Evolutionary conservation across 2,797 vertebrate genomes (phyloP).

Genomic region (Balearica regulorum): DNA sequence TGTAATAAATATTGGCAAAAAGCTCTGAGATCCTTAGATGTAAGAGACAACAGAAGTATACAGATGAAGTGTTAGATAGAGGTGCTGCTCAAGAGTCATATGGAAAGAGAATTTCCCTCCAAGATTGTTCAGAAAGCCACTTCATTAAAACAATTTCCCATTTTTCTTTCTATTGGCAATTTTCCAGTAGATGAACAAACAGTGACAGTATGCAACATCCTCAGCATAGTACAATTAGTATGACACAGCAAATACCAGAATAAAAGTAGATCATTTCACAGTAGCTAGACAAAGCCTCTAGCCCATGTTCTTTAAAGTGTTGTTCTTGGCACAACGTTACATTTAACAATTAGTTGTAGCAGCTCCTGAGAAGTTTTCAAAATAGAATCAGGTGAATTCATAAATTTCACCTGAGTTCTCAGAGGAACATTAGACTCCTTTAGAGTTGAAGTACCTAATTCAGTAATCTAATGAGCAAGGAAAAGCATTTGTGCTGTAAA

Average conservation of each 20-base stretch:
- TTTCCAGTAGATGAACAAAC: neutral
- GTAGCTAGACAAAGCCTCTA: neutral
- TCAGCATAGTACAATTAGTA: neutral
- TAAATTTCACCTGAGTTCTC: neutral
- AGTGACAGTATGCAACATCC: constrained; percentile 10
- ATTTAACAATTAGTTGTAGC: neutral
- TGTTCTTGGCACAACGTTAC: neutral
- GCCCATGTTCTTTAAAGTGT: neutral
- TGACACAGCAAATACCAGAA: neutral
- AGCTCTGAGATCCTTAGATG: neutral
- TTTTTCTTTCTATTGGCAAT: constrained; percentile 11
- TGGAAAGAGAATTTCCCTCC: neutral
- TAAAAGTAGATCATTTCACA: neutral
- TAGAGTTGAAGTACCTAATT: neutral
- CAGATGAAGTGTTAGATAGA: neutral
- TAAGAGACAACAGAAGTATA: neutral
- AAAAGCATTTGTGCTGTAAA: neutral
- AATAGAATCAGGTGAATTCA: neutral
- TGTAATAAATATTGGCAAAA: neutral
- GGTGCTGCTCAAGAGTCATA: neutral
- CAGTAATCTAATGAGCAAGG: neutral
- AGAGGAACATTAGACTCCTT: neutral
- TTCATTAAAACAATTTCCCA: constrained; percentile 8
- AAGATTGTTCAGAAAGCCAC: neutral
- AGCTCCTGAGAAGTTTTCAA: neutral